Evolutionary conservation across 2,113 vertebrate species (phyloP).

Genomic region (Ancistrus triradiatus): DNA sequence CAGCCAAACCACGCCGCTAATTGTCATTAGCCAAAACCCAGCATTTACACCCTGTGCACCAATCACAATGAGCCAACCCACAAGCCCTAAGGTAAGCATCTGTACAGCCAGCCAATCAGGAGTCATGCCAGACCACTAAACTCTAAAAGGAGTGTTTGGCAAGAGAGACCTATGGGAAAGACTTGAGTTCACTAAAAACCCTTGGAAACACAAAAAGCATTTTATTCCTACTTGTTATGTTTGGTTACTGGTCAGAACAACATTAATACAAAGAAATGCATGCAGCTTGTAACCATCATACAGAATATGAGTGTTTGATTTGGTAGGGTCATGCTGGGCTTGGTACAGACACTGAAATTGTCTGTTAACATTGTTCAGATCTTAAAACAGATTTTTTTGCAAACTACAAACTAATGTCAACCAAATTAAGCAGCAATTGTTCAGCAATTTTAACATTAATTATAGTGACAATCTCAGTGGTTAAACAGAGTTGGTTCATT

Average conservation of each 20-base stretch:
- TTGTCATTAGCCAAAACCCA: neutral
- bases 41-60: neutral
- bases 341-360: neutral
- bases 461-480: no score
- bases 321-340: neutral
- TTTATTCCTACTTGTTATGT: neutral
- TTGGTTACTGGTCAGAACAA: slow-evolving; percentile 8
- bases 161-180: neutral
- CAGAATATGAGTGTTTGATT: neutral
- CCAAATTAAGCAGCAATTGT: no score
- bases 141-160: neutral
- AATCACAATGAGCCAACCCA: slow-evolving; percentile 7
- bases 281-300: neutral
- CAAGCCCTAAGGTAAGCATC: neutral
- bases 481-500: no score
- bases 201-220: neutral
- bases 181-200: neutral
- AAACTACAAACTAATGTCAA: no score
- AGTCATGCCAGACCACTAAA: neutral
- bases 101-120: neutral
- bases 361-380: no score
- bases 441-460: no score
- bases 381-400: no score
- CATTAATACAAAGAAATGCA: neutral
- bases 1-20: slow-evolving; percentile 17